Percentiles rank a stretch among this genome's conserved stretches.
Conservation (phyloP, 2,113 vertebrate genomes). For the Elanoides forficatus region DNA sequence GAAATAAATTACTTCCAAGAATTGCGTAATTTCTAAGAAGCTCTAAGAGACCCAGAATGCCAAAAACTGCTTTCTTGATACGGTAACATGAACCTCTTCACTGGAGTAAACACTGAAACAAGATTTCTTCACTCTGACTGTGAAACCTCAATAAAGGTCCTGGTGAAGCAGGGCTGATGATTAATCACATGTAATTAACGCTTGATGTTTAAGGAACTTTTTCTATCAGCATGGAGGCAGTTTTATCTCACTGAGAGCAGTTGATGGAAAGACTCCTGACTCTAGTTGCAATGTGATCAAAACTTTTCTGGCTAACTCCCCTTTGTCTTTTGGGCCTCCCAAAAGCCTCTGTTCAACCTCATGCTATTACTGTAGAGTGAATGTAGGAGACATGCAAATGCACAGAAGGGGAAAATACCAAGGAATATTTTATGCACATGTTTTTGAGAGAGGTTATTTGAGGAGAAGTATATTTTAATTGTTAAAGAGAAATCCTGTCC, state of each 20-base stretch:
- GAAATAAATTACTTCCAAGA: neutral
- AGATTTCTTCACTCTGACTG: neutral
- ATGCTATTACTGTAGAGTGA: neutral
- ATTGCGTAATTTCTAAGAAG: neutral
- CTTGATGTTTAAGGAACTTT: neutral
- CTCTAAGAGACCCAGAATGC: neutral
- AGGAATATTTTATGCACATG: neutral
- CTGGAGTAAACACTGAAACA: neutral
- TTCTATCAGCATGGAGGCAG: neutral
- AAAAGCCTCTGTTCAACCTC: neutral
- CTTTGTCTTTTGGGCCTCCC: neutral
- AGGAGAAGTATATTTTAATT: neutral
- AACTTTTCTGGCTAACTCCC: neutral
- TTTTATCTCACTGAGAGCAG: neutral
- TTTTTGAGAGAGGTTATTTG: neutral
- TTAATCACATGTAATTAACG: neutral
- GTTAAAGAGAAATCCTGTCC: neutral
- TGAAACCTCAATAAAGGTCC: neutral
- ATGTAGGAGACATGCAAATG: neutral
- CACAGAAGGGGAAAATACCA: neutral
- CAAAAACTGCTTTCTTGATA: neutral
- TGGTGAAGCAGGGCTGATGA: neutral
- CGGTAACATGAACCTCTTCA: neutral
- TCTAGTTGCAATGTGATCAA: neutral
- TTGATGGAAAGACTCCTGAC: neutral